A percentile compares a stretch with the other conserved stretches of the same genome.
These are phyloP conservation scores for Galeruca laticollis DNA, from an alignment of 2,888 invertebrate species.

Conservation along the genomic window DNA sequence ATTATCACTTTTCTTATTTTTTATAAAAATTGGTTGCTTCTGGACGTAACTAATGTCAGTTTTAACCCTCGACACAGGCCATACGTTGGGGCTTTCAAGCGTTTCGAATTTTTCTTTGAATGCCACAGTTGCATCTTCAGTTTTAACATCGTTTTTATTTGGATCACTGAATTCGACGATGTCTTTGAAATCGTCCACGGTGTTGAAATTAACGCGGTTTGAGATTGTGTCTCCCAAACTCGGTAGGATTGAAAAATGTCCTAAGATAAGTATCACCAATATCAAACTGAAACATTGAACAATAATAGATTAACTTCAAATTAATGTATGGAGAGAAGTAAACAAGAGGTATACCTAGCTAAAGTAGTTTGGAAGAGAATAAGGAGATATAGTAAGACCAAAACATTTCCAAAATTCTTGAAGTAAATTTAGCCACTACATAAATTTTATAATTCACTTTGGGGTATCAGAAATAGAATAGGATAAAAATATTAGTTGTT, in stretches of 20 bases:
- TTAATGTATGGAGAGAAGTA: not conserved
- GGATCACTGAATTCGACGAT: constrained; percentile 45
- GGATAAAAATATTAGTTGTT: too few species aligned
- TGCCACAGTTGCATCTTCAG: constrained; percentile 11
- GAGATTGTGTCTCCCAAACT: constrained; percentile 36
- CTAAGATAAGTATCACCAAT: constrained; percentile 41
- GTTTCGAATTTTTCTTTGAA: constrained; percentile 3
- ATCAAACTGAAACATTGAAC: constrained; percentile 35
- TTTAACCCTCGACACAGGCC: constrained; percentile 21
- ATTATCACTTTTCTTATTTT: not conserved
- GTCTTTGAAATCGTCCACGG: constrained; percentile 52
- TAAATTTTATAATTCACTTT: too few species aligned
- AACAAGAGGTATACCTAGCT: too few species aligned
- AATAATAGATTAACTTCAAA: too few species aligned
- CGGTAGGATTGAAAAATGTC: constrained; percentile 33
- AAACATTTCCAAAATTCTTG: too few species aligned
- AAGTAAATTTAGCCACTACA: too few species aligned
- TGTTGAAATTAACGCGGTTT: constrained; percentile 38
- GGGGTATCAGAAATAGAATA: too few species aligned
- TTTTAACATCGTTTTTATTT: constrained; percentile 20
- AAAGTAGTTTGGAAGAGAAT: too few species aligned
- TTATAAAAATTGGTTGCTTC: not conserved
- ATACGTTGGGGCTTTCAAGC: constrained; percentile 12
- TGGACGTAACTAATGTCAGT: constrained; percentile 26
- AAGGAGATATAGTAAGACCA: too few species aligned